Evolutionary conservation across 1,140 invertebrate genomes (phyloP), one percentile per base, ranked within the genome.

Genomic region (Mactra quadrangularis): DNA sequence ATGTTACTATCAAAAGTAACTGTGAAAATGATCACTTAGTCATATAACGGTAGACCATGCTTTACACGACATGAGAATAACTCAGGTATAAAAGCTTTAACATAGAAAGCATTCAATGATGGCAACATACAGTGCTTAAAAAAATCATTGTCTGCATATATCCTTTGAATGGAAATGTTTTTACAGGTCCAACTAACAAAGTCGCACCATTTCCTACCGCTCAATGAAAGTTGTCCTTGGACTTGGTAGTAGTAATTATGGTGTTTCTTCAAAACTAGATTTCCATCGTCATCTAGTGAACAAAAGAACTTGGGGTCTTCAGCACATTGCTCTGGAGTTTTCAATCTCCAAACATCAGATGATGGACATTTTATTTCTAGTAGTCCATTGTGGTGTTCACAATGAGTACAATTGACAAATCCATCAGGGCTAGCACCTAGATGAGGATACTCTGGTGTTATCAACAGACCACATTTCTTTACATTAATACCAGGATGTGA

Each of bases 241-340:
- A 93, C 78, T 85, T 93, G 93, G 82, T 88, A 92, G 82, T 90
- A 93, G 82, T 92, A 92, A 27, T 83, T n/a, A 82, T 93, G 89
- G 31, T 68, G 88, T 82, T 75, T 82, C 55, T 90, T 92, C 45
- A 93, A 47, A 35, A 47, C 11, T 22, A 74, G 19, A 17, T 76
- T 41, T 27, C 68, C 74, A 68, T 78, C 47, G 6, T 59, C n/a
- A 22, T 25, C 38, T 35, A 55, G 17, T 22, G 35, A n/a, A 64
- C 59, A 87, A 47, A n/a, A 78, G 50, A 78, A 82, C 0, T 57
- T 60, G 29, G 38, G 25, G 52, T 85, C 83, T 25, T 59, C 57
- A 25, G 47, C 50, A 62, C 53, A 60, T 25, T 75, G 27, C 31
- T 72, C 50, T 13, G 78, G 75, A 19, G 66, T 47, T 15, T 1